Base-by-base conservation (phyloP, 2,888 invertebrate genomes). In the Gasteruption jaculator region DNA sequence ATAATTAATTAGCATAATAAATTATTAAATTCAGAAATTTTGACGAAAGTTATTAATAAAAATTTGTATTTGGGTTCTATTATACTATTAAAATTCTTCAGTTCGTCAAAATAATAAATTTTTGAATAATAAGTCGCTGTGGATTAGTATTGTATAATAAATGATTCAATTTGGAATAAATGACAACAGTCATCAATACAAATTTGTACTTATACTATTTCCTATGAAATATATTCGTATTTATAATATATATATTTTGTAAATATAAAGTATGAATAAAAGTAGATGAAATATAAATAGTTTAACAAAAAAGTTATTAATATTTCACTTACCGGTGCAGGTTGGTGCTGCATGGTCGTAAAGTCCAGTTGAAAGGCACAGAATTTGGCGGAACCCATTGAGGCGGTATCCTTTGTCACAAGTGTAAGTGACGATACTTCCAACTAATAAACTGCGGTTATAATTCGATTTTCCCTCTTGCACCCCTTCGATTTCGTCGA, bases 281-380 rank as follows among this genome's bases (percentile, higher is more conserved):
- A 24, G 7, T 24, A 8, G n/a, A n/a, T n/a, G n/a, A n/a, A n/a
- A n/a, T n/a, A n/a, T n/a, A n/a, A n/a, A 10, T 24, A 24, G 10
- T 24, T 24, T 24, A 8, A 8, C 10, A 7, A 10, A 14, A 2
- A n/a, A 27, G 29, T 27, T n/a, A 11, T 27, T 27, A 5, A 5
- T n/a, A 33, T 21, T 5, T 10, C 11, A 62, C 72, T 71, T 71
- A 80, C 88, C 77, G 65, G 75, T 75, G 65, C 92, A 93, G 33
- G 75, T 75, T 0, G 92, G 91, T 32, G 86, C 73, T 0, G 80
- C 73, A 38, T 81, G 80, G 63, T 91, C 89, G 78, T 91, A 92
- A 44, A 82, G 79, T 1, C 92, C 92, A 33, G 79, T 82, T 8
- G 83, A 77, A 38, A 85, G 73, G 56, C 93, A 93, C 16, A 77